These are phyloP conservation scores for Notodonta ziczac DNA, from an alignment of 2,888 invertebrate genomes.

Conservation along the genomic window DNA sequence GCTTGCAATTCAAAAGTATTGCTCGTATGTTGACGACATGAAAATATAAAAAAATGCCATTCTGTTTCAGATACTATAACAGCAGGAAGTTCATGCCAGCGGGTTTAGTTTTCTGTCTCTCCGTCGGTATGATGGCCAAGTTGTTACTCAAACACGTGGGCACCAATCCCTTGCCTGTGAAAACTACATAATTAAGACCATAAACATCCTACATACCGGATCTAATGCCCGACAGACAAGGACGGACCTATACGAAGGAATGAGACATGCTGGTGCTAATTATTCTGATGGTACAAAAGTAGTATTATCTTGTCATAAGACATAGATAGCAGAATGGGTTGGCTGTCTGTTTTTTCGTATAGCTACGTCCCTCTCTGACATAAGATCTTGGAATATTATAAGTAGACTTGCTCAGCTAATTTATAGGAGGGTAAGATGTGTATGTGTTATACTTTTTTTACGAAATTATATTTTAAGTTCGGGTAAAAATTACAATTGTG, in stretches of 20 bases:
- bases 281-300: too few species aligned
- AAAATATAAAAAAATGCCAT: too few species aligned
- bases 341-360: too few species aligned
- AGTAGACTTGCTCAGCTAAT: background rate
- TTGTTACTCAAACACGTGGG: conserved; percentile 79
- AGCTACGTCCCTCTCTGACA: too few species aligned
- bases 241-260: too few species aligned
- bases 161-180: conserved; percentile 53
- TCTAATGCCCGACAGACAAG: too few species aligned
- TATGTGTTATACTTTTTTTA: background rate
- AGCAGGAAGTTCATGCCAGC: conserved; percentile 98
- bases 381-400: background rate
- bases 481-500: conserved; percentile 1
- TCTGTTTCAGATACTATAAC: conserved; percentile 86
- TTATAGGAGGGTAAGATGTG: background rate
- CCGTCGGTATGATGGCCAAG: conserved; percentile 85
- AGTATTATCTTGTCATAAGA: too few species aligned
- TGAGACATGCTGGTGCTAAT: too few species aligned
- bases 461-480: background rate
- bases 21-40: too few species aligned
- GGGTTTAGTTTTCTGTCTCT: conserved; percentile 90
- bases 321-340: too few species aligned
- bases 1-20: too few species aligned
- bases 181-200: conserved; percentile 52
- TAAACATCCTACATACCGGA: background rate